phyloP scores from a whole-genome alignment of 2,113 vertebrate genomes.

The Macaca fascicularis region T2T-MFA8v1.1 NC_088377.1:152336001-152336500 shows the following conservation, averaged over 20 bases:
- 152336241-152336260: neutral
- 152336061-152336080: neutral
- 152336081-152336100: neutral
- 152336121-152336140: neutral
- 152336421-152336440: neutral
- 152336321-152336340: neutral
- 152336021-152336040: neutral
- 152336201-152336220: neutral
- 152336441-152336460: fast-evolving
- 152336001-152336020: neutral
- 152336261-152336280: neutral
- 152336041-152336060: neutral
- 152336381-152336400: neutral
- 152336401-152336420: neutral
- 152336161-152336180: neutral
- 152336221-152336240: neutral
- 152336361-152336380: neutral
- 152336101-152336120: neutral
- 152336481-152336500: neutral
- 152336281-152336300: neutral
- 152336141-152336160: neutral
- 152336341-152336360: neutral
- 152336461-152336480: neutral
- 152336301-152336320: neutral
- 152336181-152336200: neutral